Percentiles rank a stretch among this genome's conserved stretches.
phyloP scores from a whole-genome alignment of 2,113 vertebrate genomes.

The Eulemur macaco region DNA sequence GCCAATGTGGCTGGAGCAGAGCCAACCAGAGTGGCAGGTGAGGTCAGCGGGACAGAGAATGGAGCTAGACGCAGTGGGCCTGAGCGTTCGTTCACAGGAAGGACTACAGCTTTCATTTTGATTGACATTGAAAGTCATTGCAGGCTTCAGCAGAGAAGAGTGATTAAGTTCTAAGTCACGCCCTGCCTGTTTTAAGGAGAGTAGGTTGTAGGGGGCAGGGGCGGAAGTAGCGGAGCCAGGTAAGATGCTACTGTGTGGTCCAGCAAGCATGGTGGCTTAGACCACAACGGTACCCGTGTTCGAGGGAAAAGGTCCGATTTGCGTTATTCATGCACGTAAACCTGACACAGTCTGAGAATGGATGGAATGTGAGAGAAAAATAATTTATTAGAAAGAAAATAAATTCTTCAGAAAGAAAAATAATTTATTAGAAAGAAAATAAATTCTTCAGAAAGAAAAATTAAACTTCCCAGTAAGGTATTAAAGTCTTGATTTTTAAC shows the following conservation, averaged over 20 bases:
- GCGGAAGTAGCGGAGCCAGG: background rate
- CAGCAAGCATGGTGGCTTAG: background rate
- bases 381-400: background rate
- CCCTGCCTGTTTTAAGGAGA: background rate
- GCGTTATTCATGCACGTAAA: background rate
- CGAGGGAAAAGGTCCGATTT: background rate
- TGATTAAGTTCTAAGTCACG: background rate
- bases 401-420: background rate
- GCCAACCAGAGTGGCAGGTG: background rate
- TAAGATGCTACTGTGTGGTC: too few species aligned
- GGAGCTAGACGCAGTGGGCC: too few species aligned
- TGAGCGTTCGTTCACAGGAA: accelerated
- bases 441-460: background rate
- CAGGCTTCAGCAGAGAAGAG: background rate
- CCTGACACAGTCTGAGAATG: background rate
- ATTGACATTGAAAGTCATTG: background rate
- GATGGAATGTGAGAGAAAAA: background rate
- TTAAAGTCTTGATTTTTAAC: background rate
- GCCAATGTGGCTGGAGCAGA: background rate
- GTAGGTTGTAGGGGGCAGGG: background rate
- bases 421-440: background rate
- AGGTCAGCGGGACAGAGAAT: background rate
- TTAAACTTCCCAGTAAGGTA: background rate
- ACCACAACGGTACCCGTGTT: background rate
- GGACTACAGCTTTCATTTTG: background rate